Conservation (phyloP, 2,888 invertebrate species). For the Autographa gamma region DNA sequence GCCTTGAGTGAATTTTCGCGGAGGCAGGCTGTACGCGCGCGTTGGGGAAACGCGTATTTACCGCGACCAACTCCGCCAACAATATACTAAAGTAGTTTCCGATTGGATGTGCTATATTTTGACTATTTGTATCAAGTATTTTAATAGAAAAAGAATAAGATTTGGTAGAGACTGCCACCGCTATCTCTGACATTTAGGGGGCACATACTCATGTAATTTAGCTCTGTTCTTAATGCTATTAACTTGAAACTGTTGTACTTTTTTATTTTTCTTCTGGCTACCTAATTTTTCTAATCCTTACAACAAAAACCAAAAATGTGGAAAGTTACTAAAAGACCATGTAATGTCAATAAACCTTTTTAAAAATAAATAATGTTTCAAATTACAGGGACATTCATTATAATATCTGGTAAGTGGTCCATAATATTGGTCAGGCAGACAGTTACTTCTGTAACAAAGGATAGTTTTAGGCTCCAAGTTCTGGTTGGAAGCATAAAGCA, state of each 20-base stretch:
- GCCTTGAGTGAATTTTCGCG: slow-evolving; percentile 81
- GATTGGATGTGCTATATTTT: slow-evolving; percentile 62
- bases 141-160: neutral
- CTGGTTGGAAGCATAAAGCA: slow-evolving; percentile 68
- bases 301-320: too few relatives aligned
- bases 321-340: too few relatives aligned
- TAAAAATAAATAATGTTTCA: neutral
- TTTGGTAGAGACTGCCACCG: too few relatives aligned
- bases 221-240: too few relatives aligned
- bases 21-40: slow-evolving; percentile 58
- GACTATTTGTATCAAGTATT: neutral
- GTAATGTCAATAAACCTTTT: neutral
- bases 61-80: slow-evolving; percentile 44
- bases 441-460: slow-evolving; percentile 31
- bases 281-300: too few relatives aligned
- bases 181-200: too few relatives aligned
- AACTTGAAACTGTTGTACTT: too few relatives aligned
- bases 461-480: slow-evolving; percentile 46
- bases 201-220: too few relatives aligned
- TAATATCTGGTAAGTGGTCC: neutral
- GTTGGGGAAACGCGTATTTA: slow-evolving; percentile 65
- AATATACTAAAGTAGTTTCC: slow-evolving; percentile 28
- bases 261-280: too few relatives aligned
- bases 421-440: slow-evolving; percentile 31
- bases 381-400: neutral